These are phyloP conservation scores for Acromyrmex heyeri DNA, from an alignment of 1,140 invertebrate genomes.

Conservation along the genomic window DNA sequence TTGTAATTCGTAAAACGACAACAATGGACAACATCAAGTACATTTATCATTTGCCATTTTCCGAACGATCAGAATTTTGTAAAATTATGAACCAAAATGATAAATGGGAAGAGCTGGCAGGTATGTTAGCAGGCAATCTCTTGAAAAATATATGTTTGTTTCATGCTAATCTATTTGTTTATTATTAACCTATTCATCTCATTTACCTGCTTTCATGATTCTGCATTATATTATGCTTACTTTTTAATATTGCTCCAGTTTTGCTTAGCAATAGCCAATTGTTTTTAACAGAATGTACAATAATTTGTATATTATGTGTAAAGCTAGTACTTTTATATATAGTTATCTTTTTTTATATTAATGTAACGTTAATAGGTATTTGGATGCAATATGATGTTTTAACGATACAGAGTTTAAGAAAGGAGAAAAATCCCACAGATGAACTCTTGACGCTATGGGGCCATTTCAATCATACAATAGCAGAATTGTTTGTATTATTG, in stretches of 20 bases:
- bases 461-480: conserved; percentile 92
- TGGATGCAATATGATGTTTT: conserved; percentile 86
- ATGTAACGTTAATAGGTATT: conserved; percentile 81
- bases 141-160: background rate
- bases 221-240: conserved; percentile 2
- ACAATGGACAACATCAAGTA: conserved; percentile 82
- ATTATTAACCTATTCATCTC: background rate
- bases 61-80: conserved; percentile 90
- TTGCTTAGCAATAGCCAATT: background rate
- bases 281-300: too few species aligned
- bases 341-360: background rate
- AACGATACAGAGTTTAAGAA: conserved; percentile 86
- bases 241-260: background rate
- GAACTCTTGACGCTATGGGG: conserved; percentile 93
- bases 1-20: background rate
- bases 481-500: conserved; percentile 92
- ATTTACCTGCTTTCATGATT: background rate
- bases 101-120: conserved; percentile 92
- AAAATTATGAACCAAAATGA: conserved; percentile 92
- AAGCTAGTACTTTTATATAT: too few species aligned
- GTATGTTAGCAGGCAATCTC: conserved; percentile 81
- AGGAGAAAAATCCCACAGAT: conserved; percentile 91
- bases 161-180: background rate
- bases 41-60: conserved; percentile 92
- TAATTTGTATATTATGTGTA: background rate